A percentile compares a stretch with the other conserved stretches of the same genome.
Conservation (phyloP, 1,140 invertebrate species). For the Hycleus phaleratus region DNA sequence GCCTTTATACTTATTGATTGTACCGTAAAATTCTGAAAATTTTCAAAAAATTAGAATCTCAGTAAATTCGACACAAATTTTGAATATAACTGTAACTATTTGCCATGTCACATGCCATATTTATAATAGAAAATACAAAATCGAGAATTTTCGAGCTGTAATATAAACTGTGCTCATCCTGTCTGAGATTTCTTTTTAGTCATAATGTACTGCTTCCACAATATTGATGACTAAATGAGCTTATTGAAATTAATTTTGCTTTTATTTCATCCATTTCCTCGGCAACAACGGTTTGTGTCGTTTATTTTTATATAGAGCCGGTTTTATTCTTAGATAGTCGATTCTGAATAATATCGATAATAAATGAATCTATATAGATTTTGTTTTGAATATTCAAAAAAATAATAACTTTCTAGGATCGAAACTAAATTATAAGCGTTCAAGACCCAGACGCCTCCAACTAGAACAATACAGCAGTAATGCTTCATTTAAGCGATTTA, state of each 20-base stretch:
- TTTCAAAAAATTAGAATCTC: slow-evolving; percentile 9
- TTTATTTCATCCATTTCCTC: too few relatives aligned
- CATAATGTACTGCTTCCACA: slow-evolving; percentile 36
- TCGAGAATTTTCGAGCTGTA: slow-evolving; percentile 5
- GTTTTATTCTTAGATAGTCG: too few relatives aligned
- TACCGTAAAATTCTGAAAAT: slow-evolving; percentile 15
- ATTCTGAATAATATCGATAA: too few relatives aligned
- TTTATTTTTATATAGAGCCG: too few relatives aligned
- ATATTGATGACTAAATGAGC: slow-evolving; percentile 35
- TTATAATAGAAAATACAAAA: slow-evolving; percentile 21
- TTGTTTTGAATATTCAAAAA: too few relatives aligned
- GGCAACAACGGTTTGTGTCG: too few relatives aligned
- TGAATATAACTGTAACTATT: slow-evolving; percentile 21
- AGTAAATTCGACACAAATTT: slow-evolving; percentile 15
- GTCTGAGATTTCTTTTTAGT: slow-evolving; percentile 31
- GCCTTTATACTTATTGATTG: slow-evolving; percentile 23
- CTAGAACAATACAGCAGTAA: too few relatives aligned
- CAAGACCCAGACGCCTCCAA: too few relatives aligned
- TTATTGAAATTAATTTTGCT: slow-evolving; percentile 24
- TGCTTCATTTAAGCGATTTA: too few relatives aligned
- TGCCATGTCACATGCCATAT: slow-evolving; percentile 35
- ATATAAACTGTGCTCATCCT: slow-evolving; percentile 17
- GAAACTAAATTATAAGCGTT: too few relatives aligned
- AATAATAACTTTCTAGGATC: too few relatives aligned
- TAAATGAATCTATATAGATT: too few relatives aligned